Evolutionary conservation across 2,797 vertebrate genomes (phyloP).

Genomic region (Dipus sagitta): DNA sequence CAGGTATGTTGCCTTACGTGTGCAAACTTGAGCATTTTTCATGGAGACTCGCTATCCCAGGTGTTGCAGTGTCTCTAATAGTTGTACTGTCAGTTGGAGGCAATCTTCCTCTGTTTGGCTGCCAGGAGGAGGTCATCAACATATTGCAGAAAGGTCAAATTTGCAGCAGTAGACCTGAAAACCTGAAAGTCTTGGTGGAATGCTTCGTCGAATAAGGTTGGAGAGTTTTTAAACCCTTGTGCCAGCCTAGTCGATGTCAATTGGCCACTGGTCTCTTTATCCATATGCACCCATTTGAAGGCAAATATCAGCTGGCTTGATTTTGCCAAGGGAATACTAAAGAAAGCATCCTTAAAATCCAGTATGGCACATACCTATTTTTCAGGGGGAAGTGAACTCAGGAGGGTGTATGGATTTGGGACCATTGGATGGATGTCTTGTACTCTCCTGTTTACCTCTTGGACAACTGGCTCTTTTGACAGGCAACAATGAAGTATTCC

Average conservation of each 20-base stretch:
- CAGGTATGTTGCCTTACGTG: accelerated
- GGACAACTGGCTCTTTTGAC: too few species aligned
- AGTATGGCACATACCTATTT: too few species aligned
- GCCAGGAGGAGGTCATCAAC: background rate
- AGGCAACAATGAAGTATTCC: background rate
- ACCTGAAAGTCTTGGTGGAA: background rate
- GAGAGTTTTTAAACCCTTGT: background rate
- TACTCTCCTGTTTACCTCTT: background rate
- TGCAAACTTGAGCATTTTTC: background rate
- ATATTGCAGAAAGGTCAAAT: background rate
- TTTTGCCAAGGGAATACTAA: background rate
- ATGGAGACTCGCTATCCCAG: background rate
- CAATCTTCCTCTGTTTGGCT: background rate
- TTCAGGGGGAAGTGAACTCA: background rate
- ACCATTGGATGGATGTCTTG: background rate
- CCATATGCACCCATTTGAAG: background rate
- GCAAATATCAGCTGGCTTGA: background rate
- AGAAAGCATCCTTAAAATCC: background rate
- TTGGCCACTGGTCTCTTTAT: background rate
- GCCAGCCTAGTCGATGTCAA: background rate
- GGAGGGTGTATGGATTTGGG: background rate
- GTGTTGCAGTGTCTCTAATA: accelerated
- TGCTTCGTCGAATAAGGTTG: background rate
- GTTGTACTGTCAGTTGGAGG: accelerated
- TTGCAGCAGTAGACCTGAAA: background rate